Base-by-base conservation (phyloP, 2,113 vertebrate genomes). In the Elephantulus edwardii region DNA sequence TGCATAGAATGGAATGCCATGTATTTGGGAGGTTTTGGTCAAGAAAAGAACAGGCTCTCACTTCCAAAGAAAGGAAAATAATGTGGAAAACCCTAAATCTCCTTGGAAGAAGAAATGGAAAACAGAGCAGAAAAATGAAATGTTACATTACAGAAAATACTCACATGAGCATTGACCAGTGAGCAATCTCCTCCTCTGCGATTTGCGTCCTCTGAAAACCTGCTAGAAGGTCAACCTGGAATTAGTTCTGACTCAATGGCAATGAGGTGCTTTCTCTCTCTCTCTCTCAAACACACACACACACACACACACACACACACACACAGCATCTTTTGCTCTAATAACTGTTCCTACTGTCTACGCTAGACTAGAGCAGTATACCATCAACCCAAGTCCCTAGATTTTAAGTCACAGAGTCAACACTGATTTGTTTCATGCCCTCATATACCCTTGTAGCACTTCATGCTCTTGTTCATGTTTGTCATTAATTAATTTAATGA, bases 41-140 rank as follows among this genome's bases (percentile, higher is more conserved):
- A 80, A 82, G 42, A 40, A 75, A 68, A 75, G 76, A 24, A 38
- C 1, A 40, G n/a, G 19, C 19, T 28, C 20, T 83, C 62, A 24
- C 8, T 44, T 8, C 35, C 38, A 50, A 24, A 72, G 33, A 28
- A 38, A 81, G 13, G 71, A 71, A 78, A 35, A 40, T 33, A 30
- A 28, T 40, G 5, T 33, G 56, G 28, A 30, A 7, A 13, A 24
- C 33, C 46, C 40, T 26, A 50, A 54, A 42, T 68, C 26, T 70
- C 33, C 60, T 70, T 77, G 54, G 56, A 88, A 80, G n/a, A 83
- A 58, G 44, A 56, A 83, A 80, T 48, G 35, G 56, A 76, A 79
- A 83, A 20, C 22, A 28, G 42, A 82, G 50, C 10, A 56, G 72
- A 30, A 76, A 60, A 78, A 77, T 24, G 62, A 16, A 60, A 26